Evolutionary conservation across 2,888 invertebrate genomes (phyloP), one percentile per base, ranked within the genome.

Genomic region (Drosophila limbata): DNA sequence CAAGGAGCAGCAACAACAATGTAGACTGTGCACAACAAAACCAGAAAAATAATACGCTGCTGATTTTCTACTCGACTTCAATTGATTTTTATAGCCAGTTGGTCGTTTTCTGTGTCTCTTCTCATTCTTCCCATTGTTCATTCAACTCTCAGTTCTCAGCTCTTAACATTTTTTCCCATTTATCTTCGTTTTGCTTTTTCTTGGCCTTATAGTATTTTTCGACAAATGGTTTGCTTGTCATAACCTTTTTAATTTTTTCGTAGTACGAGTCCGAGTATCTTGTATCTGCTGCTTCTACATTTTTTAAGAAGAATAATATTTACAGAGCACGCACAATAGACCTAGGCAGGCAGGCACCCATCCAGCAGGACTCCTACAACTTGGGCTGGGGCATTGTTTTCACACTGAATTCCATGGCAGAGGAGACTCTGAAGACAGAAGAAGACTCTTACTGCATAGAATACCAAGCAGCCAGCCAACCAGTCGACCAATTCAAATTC

Each of bases 401-500:
- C 87, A 69, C 81, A 85, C 77, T 81, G 81, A 75, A 88, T 88
- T 82, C 81, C 76, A 73, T 74, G 82, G 68, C 28, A 62, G 47
- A 53, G 57, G 62, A 50, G 57, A 45, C 42, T 48, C 50, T 11
- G 35, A 47, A 61, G 65, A 59, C 19, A 48, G 64, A 37, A 39
- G 68, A 53, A 42, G 45, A 50, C 60, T 47, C 60, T 48, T 56
- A 60, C 62, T 70, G 74, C 67, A 75, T 67, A 59, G 75, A 75
- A 75, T 71, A 50, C 48, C 66, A 74, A 75, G 63, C 62, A 56
- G 39, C 10, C 59, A 63, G 40, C 52, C 31, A 82, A 72, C 69
- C 79, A 84, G 85, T 81, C 90, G 90, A 90, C 83, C 91, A 91
- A 91, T 91, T 91, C 90, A 91, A 90, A 91, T 90, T 91, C 91